Evolutionary conservation across 2,888 invertebrate species (phyloP).

Genomic region (Neoaliturus tenellus): DNA sequence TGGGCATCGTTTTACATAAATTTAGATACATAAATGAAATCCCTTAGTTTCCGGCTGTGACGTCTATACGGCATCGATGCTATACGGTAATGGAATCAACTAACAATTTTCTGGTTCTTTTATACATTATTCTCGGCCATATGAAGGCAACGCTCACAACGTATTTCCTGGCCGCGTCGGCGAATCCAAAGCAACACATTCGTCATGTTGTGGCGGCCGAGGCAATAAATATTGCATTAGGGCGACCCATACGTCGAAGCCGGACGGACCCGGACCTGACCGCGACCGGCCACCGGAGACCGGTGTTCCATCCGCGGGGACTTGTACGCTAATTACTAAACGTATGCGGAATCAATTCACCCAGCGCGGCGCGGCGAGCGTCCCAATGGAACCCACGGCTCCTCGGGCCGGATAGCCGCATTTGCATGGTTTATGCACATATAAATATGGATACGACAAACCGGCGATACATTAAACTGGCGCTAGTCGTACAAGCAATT

Average conservation of each 20-base stretch:
- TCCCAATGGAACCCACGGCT: background rate
- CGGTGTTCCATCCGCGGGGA: background rate
- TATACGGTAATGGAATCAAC: too few relatives aligned
- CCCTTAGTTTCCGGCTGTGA: too few relatives aligned
- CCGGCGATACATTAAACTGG: background rate
- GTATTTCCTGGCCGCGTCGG: too few relatives aligned
- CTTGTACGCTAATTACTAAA: background rate
- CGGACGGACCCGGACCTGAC: too few relatives aligned
- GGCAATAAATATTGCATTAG: background rate
- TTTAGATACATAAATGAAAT: too few relatives aligned
- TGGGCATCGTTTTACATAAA: too few relatives aligned
- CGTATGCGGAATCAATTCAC: background rate
- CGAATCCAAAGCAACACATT: too few relatives aligned
- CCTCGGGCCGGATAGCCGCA: background rate
- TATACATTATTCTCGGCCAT: too few relatives aligned
- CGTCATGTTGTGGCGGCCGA: background rate
- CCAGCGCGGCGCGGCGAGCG: background rate
- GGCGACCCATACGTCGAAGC: background rate
- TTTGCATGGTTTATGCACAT: slow-evolving; percentile 14
- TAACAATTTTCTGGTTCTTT: too few relatives aligned
- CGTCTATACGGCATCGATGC: too few relatives aligned
- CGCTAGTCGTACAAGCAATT: background rate
- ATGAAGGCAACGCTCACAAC: too few relatives aligned
- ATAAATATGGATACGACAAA: background rate
- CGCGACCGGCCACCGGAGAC: too few relatives aligned